Evolutionary conservation across 1,140 invertebrate genomes (phyloP).

Genomic region (Physella acuta): DNA sequence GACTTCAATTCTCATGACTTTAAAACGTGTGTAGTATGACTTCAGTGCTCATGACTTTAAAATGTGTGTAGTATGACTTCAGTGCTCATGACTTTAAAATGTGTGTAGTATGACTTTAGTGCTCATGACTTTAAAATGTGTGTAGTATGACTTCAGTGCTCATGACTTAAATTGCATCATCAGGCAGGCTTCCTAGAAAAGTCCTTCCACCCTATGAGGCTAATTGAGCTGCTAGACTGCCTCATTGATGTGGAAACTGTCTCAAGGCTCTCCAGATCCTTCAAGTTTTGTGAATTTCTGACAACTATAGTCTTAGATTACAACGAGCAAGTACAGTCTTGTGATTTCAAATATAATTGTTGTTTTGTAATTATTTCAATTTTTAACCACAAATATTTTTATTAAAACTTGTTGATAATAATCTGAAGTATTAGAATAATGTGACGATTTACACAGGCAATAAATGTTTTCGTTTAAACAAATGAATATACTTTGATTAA

Average conservation of each 20-base stretch:
- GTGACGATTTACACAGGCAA: background rate
- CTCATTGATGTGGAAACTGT: slow-evolving; percentile 45
- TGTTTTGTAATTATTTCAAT: background rate
- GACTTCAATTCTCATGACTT: too few relatives aligned
- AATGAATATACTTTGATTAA: too few relatives aligned
- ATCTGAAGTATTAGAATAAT: background rate
- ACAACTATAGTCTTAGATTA: slow-evolving; percentile 54
- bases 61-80: too few relatives aligned
- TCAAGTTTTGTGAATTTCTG: slow-evolving; percentile 40
- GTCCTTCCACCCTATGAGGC: slow-evolving; percentile 43
- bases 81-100: too few relatives aligned
- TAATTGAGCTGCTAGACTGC: slow-evolving; percentile 53
- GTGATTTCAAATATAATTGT: too few relatives aligned
- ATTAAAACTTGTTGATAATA: background rate
- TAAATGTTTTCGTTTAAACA: background rate
- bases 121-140: too few relatives aligned
- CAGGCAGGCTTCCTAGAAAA: slow-evolving; percentile 53
- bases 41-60: too few relatives aligned
- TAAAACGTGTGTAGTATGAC: too few relatives aligned
- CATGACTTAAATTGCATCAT: too few relatives aligned
- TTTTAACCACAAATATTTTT: background rate
- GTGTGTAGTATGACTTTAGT: too few relatives aligned
- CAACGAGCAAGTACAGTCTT: slow-evolving; percentile 53
- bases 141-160: too few relatives aligned
- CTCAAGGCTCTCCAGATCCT: slow-evolving; percentile 42